Evolutionary conservation across 2,888 invertebrate species (phyloP), one percentile per base, ranked within the genome.

Genomic region (Yponomeuta cagnagella): DNA sequence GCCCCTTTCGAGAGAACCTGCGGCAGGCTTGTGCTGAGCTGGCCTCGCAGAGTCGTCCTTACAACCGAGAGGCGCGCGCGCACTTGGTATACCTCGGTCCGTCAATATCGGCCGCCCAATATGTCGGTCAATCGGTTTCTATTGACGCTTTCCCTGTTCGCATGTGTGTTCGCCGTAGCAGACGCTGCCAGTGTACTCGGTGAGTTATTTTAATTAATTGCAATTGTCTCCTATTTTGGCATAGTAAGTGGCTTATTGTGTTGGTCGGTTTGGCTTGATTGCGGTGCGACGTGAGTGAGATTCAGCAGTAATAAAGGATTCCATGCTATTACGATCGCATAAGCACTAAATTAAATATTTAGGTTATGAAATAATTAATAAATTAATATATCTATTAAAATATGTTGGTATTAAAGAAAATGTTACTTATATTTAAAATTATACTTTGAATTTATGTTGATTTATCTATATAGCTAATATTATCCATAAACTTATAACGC

Each of bases 141-240:
- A 52, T 63, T 88, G 73, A 78, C 87, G 75, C 79, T 92, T 78
- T 80, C 86, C 74, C 78, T 92, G 72, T 73, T 88, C 66, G 73
- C 86, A 71, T 80, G 81, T 69, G 77, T 84, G 70, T 70, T 88
- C 9, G 83, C 85, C 31, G 77, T 83, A 64, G 84, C 78, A 63
- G 81, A 87, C 74, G 81, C 85, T 76, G 88, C 86, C 70, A 90
- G 82, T 77, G 86, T 92, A 84, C 88, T 92, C 79, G 92, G 92
- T 92, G 75, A 92, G 92, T 91, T 78, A 79, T 58, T 15, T 76
- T 78, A 73, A 37, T 52, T 48, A 9, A 10, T 23, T 37, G 12
- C 37, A 33, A 33, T 58, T 69, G 48, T 43, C 43, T 43, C n/a
- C 43, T 43, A 8, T 68, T n/a, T 33, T 12, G 68, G 48, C 23